Evolutionary conservation across 1,140 invertebrate genomes (phyloP), one percentile per base, ranked within the genome.

Genomic region (Dendroctonus ponderosae): DNA sequence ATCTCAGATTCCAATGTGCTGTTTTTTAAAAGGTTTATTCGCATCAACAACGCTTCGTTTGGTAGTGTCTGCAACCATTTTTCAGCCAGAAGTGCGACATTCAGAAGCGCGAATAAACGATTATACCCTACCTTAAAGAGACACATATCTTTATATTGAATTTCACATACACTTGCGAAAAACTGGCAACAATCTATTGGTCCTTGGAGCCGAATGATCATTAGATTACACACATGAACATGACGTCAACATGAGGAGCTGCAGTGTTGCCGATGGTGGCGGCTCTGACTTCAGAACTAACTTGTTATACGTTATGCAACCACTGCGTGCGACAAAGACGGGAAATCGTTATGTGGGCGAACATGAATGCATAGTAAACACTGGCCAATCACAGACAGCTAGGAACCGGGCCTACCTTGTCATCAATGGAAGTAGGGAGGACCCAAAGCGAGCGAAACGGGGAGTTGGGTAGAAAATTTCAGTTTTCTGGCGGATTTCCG

Each of bases 391-490:
- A 72, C 68, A 72, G 70, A 69, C 70, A 70, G 67, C 67, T 71
- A 70, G 71, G 73, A 74, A 75, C 71, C 75, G 70, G 75, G 74
- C 77, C 76, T 77, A 76, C 75, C 78, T 78, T 78, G 76, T 79
- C 78, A 79, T 79, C 78, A 79, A 79, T 79, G 78, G 76, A 74
- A 73, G 77, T 74, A 69, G 72, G 77, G 66, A 67, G 70, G 74
- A 70, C 76, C 76, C 69, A 79, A 71, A 67, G 41, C 46, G 5
- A 11, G 7, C 11, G 38, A 15, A 59, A 57, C n/a, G 61, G 70
- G 44, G 56, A 15, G 40, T 60, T 50, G 5, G 46, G 43, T 65
- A 44, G 48, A 15, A 50, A 42, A 9, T 52, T 52, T 4, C 12
- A 4, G 12, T 46, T 26, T 46, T 46, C 43, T 12, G 12, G 4